Percentiles rank a stretch among this genome's conserved stretches.
Evolutionary conservation across 2,113 vertebrate species (phyloP).

Genomic region (Actinemys pallida): DNA sequence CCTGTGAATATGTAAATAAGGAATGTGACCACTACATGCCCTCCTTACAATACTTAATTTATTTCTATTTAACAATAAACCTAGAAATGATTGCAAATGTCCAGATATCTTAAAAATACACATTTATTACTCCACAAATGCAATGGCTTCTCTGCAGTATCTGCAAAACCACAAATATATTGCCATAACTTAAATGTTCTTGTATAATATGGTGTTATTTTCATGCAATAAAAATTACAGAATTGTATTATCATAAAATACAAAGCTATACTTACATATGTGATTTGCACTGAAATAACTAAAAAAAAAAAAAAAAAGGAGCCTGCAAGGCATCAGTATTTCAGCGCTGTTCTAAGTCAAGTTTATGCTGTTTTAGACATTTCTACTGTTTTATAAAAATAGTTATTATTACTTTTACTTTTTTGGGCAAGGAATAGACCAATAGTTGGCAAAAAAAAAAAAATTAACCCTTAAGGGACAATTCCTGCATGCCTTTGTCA

Average conservation of each 20-base stretch:
- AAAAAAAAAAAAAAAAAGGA: neutral
- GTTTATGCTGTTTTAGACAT: neutral
- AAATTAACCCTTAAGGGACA: neutral
- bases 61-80: accelerated
- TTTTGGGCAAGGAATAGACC: slow-evolving; percentile 31
- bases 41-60: accelerated
- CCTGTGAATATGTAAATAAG: accelerated
- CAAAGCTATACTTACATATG: slow-evolving; percentile 36
- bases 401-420: neutral
- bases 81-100: neutral
- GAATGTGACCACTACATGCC: accelerated
- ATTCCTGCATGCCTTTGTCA: neutral
- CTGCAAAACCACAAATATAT: slow-evolving; percentile 44
- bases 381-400: neutral
- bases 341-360: neutral
- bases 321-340: slow-evolving; percentile 24
- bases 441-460: neutral
- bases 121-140: slow-evolving; percentile 64
- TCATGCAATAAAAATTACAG: slow-evolving; percentile 65
- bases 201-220: neutral
- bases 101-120: slow-evolving; percentile 56
- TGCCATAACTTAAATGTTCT: slow-evolving; percentile 1
- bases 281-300: slow-evolving; percentile 20
- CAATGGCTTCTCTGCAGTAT: neutral
- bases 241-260: slow-evolving; percentile 47